phyloP scores from a whole-genome alignment of 2,797 vertebrate genomes.

The Manis crassicaudata region DNA sequence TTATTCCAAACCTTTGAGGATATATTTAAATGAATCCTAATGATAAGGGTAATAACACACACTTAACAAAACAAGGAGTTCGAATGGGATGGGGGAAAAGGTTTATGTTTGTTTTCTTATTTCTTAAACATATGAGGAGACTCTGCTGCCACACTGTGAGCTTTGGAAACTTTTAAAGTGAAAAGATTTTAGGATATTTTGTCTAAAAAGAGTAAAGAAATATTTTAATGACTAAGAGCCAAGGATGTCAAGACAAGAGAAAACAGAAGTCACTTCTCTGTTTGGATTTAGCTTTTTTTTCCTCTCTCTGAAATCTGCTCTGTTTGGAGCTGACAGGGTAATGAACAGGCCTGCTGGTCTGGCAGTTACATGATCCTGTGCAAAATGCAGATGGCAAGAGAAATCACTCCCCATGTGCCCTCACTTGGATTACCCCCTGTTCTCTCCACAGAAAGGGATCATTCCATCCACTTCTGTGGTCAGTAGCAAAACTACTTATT shows the following conservation, averaged over 20 bases:
- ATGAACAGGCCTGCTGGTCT: not conserved
- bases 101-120: not conserved
- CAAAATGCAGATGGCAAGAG: slow-evolving; percentile 51
- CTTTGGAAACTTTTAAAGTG: slow-evolving; percentile 10
- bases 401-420: slow-evolving; percentile 45
- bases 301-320: not conserved
- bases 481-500: slow-evolving; percentile 42
- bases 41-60: not conserved
- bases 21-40: not conserved
- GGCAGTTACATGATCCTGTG: not conserved
- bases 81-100: not conserved
- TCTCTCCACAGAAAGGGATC: not conserved
- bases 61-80: not conserved
- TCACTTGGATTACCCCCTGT: not conserved
- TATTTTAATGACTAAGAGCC: not conserved
- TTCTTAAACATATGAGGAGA: not conserved
- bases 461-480: slow-evolving; percentile 44
- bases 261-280: not conserved
- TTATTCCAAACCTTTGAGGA: not conserved
- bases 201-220: not conserved
- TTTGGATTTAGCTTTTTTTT: not conserved
- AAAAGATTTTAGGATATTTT: slow-evolving; percentile 24
- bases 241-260: slow-evolving; percentile 51
- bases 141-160: not conserved
- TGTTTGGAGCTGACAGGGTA: not conserved